phyloP scores from a whole-genome alignment of 2,888 invertebrate species.

The Brachypalpus laphriformis region DNA sequence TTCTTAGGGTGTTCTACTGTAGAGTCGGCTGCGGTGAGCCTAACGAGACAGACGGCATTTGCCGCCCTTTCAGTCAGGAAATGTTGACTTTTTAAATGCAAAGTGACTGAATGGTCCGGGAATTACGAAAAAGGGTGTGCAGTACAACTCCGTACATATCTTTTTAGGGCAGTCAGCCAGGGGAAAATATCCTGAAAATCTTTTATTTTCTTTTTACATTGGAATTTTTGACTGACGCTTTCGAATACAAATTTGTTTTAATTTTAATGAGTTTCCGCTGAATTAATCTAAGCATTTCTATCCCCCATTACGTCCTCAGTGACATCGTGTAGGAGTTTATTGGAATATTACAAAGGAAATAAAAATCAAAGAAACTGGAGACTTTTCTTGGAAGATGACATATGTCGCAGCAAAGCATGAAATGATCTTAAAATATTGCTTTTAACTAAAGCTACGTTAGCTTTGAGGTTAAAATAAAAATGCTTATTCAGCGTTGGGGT shows the following conservation, averaged over 20 bases:
- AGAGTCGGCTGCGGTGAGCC: constrained; percentile 11
- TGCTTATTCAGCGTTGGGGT: too few relatives aligned
- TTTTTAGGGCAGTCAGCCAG: neutral
- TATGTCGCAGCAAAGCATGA: too few relatives aligned
- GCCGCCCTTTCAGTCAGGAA: constrained; percentile 29
- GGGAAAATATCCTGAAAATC: neutral
- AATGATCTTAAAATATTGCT: too few relatives aligned
- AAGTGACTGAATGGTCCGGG: constrained; percentile 1
- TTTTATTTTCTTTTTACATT: neutral
- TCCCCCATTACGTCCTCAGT: too few relatives aligned
- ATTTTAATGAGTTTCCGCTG: too few relatives aligned
- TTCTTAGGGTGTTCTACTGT: constrained; percentile 55
- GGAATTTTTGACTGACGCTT: neutral
- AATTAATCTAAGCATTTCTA: too few relatives aligned
- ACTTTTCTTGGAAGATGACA: too few relatives aligned
- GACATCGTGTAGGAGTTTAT: too few relatives aligned
- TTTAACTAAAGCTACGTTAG: too few relatives aligned
- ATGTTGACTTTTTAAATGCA: constrained; percentile 39
- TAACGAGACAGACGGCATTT: constrained; percentile 54
- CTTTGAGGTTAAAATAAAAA: too few relatives aligned
- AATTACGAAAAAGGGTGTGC: constrained; percentile 25
- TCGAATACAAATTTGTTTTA: neutral
- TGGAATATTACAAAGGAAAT: too few relatives aligned
- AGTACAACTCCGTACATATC: neutral
- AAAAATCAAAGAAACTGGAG: too few relatives aligned